A percentile compares a stretch with the other conserved stretches of the same genome.
phyloP scores from a whole-genome alignment of 2,888 invertebrate species.

The Oligia fasciuncula region DNA sequence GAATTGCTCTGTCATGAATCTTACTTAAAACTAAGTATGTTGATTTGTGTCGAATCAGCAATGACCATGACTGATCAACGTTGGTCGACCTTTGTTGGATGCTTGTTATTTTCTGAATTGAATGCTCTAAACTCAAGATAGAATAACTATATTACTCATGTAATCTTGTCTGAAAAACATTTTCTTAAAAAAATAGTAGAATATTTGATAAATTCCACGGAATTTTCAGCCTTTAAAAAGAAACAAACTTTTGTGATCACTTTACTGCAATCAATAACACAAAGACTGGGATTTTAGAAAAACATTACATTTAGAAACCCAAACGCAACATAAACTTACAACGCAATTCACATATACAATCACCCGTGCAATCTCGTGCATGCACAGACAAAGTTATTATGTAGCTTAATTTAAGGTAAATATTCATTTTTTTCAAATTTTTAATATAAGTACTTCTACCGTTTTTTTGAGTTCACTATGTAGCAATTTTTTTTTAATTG shows the following conservation, averaged over 20 bases:
- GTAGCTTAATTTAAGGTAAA: too few species aligned
- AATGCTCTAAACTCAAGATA: neutral
- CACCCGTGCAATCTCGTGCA: neutral
- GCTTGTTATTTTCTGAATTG: neutral
- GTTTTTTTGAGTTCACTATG: too few species aligned
- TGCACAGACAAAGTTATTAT: too few species aligned
- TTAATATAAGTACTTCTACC: too few species aligned
- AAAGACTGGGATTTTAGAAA: neutral
- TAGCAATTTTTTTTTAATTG: neutral
- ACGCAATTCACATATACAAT: neutral
- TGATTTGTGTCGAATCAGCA: neutral
- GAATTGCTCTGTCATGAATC: neutral
- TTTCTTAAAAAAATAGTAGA: neutral
- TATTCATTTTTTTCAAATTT: too few species aligned
- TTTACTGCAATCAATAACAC: neutral
- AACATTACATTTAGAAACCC: neutral
- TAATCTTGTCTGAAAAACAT: neutral
- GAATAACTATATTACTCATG: too few species aligned
- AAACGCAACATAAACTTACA: neutral
- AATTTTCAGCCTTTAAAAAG: neutral
- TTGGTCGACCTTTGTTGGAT: neutral
- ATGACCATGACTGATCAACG: neutral
- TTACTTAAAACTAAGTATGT: conserved; percentile 13
- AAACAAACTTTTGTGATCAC: neutral
- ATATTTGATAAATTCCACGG: neutral